Conservation (phyloP, 2,797 vertebrate genomes). For the Picus viridis region DNA sequence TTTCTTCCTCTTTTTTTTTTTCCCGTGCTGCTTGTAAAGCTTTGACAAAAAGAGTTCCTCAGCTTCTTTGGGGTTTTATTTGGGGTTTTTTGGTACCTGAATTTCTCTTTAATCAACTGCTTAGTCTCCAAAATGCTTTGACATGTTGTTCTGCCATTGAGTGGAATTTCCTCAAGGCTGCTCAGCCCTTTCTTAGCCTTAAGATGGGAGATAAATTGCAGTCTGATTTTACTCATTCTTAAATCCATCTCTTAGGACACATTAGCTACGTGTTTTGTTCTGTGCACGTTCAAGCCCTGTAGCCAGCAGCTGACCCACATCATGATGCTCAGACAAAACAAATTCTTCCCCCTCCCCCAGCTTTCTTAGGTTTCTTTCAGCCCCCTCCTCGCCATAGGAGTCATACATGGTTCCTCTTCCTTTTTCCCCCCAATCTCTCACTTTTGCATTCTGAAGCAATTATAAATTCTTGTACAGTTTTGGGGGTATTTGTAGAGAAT, state of each 20-base stretch:
- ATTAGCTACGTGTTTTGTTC: background rate
- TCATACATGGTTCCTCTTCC: background rate
- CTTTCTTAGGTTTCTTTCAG: background rate
- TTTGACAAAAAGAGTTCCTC: background rate
- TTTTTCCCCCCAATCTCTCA: background rate
- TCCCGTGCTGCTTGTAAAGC: background rate
- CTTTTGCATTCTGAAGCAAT: background rate
- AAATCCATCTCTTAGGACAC: background rate
- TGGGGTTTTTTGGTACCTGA: background rate
- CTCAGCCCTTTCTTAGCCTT: background rate
- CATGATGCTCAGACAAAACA: background rate
- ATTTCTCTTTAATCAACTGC: background rate
- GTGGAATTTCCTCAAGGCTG: background rate
- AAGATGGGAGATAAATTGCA: background rate
- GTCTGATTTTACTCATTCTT: background rate
- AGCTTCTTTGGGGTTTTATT: background rate
- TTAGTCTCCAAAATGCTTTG: background rate
- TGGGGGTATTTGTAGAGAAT: accelerated
- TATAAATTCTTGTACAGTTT: background rate
- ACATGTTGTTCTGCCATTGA: background rate
- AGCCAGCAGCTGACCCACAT: background rate
- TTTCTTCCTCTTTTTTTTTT: conserved; percentile 2
- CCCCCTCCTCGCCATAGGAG: background rate
- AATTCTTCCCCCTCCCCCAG: background rate
- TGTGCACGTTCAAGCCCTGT: background rate